Evolutionary conservation across 2,113 vertebrate species (phyloP).

Genomic region (Clarias batrachus): DNA sequence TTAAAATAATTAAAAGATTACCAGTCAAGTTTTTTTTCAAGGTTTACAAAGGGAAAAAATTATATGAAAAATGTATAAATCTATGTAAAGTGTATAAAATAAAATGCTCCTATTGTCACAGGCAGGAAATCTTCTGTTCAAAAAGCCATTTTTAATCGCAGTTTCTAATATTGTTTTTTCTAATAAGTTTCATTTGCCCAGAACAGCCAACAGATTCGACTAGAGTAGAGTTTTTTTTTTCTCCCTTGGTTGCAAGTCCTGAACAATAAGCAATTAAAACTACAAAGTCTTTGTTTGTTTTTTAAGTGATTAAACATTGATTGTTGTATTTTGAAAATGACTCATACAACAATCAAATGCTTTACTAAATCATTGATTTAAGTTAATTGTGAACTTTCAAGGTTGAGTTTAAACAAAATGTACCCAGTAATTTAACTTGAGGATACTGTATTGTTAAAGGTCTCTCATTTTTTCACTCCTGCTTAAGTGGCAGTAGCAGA

Average conservation of each 20-base stretch:
- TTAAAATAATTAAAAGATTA: neutral
- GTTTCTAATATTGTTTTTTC: neutral
- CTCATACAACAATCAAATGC: neutral
- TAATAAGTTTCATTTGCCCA: neutral
- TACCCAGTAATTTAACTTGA: slow-evolving; percentile 8
- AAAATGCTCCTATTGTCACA: neutral
- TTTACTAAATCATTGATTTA: neutral
- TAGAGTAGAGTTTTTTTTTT: neutral
- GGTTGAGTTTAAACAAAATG: slow-evolving; percentile 9
- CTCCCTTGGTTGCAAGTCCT: neutral
- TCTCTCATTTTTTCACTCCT: neutral
- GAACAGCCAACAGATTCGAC: neutral
- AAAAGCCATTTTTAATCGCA: neutral
- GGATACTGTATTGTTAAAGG: slow-evolving; percentile 29
- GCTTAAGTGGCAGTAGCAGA: slow-evolving; percentile 23
- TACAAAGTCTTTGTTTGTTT: neutral
- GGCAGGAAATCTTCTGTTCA: neutral
- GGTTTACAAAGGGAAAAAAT: neutral
- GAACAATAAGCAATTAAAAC: neutral
- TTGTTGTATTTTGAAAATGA: neutral
- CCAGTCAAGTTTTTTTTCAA: neutral
- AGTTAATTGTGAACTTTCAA: neutral
- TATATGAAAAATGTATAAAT: neutral
- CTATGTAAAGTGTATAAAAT: neutral
- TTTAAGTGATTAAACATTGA: neutral